Base-by-base conservation (phyloP, 2,797 vertebrate genomes). In the Tauraco hartlaubi region DNA sequence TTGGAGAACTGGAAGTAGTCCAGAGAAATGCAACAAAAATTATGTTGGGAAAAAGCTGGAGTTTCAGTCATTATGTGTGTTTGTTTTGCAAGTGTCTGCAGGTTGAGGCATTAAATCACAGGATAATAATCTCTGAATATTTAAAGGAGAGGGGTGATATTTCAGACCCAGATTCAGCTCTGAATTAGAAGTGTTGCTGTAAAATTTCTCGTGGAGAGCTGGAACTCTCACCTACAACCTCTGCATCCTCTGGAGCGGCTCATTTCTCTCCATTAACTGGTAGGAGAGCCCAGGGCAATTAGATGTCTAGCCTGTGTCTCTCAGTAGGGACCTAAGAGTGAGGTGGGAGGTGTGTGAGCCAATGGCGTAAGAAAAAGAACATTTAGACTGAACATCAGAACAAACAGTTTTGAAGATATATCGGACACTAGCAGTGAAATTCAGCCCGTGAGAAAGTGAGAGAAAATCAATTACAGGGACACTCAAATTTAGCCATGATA, bases 151-250 rank as follows among this genome's bases (percentile, higher is more conserved):
- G 62, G 62, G 26, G 3, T 87, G 71, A 56, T 77, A 37, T 77
- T 95, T 94, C 79, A 90, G 75, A 81, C n/a, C 28, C 68, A 61
- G 72, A 80, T 90, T 87, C 82, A 58, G 19, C 58, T 94, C 37
- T 39, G 26, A 92, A 52, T 67, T 83, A 71, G 72, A 69, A 90
- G 9, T 31, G 11, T 59, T 83, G 61, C 76, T 58, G 61, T 85
- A 71, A n/a, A 81, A 35, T 39, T 54, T 49, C 41, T 84, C 0
- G 0, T 46, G 16, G 54, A 56, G 58, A 56, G 15, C 20, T 64
- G 49, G 13, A 85, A 19, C 31, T n/a, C 92, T 88, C 21, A 35
- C 37, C 21, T 64, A 26, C 41, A 83, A 46, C 23, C 23, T 83
- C 41, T 77, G 17, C 9, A 15, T 58, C 46, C 18, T 90, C 73